Evolutionary conservation across 2,113 vertebrate genomes (phyloP).

Genomic region (Epinephelus fuscoguttatus): DNA sequence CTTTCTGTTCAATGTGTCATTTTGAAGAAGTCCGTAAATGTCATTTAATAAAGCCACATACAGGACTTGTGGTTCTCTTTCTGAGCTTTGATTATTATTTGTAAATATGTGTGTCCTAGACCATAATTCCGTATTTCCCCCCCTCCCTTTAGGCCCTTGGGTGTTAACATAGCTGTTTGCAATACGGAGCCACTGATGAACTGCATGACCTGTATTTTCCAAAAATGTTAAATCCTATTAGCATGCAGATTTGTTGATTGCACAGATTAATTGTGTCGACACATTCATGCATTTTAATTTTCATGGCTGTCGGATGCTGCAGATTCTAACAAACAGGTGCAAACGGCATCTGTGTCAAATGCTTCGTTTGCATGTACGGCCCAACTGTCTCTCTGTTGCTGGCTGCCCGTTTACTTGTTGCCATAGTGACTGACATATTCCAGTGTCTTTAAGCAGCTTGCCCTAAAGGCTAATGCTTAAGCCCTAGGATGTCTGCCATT

Average conservation of each 20-base stretch:
- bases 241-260: background rate
- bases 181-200: background rate
- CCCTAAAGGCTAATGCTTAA: constrained; percentile 59
- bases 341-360: constrained; percentile 45
- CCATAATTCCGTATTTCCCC: background rate
- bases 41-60: background rate
- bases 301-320: background rate
- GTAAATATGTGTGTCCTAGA: background rate
- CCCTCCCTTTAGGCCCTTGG: background rate
- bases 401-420: constrained; percentile 60
- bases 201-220: background rate
- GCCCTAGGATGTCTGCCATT: constrained; percentile 70
- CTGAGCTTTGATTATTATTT: background rate
- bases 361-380: constrained; percentile 28
- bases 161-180: background rate
- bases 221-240: background rate
- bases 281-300: constrained; percentile 19
- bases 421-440: constrained; percentile 70
- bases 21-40: background rate
- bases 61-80: background rate
- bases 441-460: constrained; percentile 56
- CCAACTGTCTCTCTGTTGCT: constrained; percentile 4
- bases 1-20: background rate
- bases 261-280: constrained; percentile 9
- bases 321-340: constrained; percentile 44